Percentiles rank a stretch among this genome's conserved stretches.
These are phyloP conservation scores for Drosophila orosa DNA, from an alignment of 1,140 invertebrate genomes.

Conservation along the genomic window DNA sequence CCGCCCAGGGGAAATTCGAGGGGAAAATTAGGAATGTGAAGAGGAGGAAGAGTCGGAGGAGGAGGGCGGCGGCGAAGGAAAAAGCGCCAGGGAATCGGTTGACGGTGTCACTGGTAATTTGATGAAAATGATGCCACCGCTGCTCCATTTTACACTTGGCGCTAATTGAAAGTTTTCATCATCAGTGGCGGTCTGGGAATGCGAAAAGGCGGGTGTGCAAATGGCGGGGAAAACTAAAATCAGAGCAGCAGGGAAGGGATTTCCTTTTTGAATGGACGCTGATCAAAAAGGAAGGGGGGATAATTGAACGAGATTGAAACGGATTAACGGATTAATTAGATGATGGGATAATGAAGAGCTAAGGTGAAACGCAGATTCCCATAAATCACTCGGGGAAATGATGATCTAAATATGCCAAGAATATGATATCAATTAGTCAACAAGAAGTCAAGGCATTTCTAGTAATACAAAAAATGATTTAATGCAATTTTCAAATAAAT, in stretches of 20 bases:
- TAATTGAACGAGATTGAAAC: slow-evolving; percentile 35
- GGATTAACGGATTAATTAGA: slow-evolving; percentile 40
- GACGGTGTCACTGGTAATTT: slow-evolving; percentile 77
- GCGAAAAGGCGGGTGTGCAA: slow-evolving; percentile 7
- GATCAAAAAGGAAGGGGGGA: slow-evolving; percentile 20
- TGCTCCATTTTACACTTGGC: slow-evolving; percentile 75
- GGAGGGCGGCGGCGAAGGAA: not conserved
- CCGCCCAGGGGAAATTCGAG: slow-evolving; percentile 11
- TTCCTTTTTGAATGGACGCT: slow-evolving; percentile 37
- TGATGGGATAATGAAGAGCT: slow-evolving; percentile 41
- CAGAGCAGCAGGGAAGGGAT: slow-evolving; percentile 32
- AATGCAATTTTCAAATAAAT: not conserved
- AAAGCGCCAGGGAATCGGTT: slow-evolving; percentile 31
- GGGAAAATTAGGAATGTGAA: slow-evolving; percentile 6
- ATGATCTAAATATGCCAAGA: slow-evolving; percentile 7
- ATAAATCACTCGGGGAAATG: slow-evolving; percentile 9
- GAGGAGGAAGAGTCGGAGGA: not conserved
- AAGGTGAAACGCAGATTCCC: slow-evolving; percentile 11
- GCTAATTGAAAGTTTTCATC: slow-evolving; percentile 79
- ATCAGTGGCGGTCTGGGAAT: slow-evolving; percentile 20
- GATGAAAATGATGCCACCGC: slow-evolving; percentile 73
- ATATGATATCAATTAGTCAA: slow-evolving; percentile 5
- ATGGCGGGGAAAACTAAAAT: slow-evolving; percentile 19
- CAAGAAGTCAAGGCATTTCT: not conserved
- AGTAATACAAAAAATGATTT: not conserved